Conservation (phyloP, 2,797 vertebrate species). For the Carcharodon carcharias region DNA sequence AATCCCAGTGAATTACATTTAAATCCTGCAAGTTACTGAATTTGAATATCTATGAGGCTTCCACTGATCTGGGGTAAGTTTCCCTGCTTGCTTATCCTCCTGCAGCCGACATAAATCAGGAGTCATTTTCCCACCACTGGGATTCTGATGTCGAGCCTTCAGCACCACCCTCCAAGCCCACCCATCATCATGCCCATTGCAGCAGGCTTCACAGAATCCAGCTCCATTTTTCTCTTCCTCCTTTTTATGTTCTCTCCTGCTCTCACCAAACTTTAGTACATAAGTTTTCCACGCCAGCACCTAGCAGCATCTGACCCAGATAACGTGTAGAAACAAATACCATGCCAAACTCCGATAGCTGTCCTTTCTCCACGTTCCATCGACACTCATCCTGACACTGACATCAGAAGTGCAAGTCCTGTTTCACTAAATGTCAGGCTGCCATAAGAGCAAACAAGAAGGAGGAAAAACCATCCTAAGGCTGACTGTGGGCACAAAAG, state of each 20-base stretch:
- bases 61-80: too few relatives aligned
- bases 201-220: too few relatives aligned
- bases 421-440: neutral
- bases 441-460: neutral
- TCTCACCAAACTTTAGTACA: neutral
- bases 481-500: neutral
- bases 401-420: neutral
- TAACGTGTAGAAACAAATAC: neutral
- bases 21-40: too few relatives aligned
- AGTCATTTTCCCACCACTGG: too few relatives aligned
- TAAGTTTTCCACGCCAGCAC: neutral
- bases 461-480: neutral
- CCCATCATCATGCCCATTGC: too few relatives aligned
- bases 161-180: too few relatives aligned
- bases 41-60: too few relatives aligned
- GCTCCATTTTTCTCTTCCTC: neutral
- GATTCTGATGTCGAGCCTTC: too few relatives aligned
- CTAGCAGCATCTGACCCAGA: neutral
- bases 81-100: too few relatives aligned
- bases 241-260: neutral
- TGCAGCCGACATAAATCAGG: too few relatives aligned
- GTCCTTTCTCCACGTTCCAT: neutral
- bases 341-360: neutral
- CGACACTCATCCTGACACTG: neutral
- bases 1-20: too few relatives aligned